Evolutionary conservation across 2,113 vertebrate genomes (phyloP).

Genomic region (Scatophagus argus): DNA sequence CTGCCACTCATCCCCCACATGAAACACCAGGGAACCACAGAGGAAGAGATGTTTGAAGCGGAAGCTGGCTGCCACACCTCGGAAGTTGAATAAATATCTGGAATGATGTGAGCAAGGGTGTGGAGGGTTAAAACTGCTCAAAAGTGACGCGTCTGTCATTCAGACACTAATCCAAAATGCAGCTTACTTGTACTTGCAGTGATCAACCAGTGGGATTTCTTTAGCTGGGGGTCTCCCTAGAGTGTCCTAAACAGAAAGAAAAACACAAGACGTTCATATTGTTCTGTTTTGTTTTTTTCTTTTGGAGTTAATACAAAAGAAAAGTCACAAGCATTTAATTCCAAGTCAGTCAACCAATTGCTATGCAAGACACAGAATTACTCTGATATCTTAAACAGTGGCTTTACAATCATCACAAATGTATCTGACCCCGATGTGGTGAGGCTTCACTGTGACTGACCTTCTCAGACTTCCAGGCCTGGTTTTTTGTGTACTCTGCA

Average conservation of each 20-base stretch:
- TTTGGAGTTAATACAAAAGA: too few species aligned
- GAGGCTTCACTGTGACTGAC: slow-evolving; percentile 71
- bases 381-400: too few species aligned
- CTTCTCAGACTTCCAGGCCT: slow-evolving; percentile 98
- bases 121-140: neutral
- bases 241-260: slow-evolving; percentile 87
- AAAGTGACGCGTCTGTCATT: too few species aligned
- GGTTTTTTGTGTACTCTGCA: slow-evolving; percentile 98
- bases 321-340: too few species aligned
- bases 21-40: slow-evolving; percentile 95
- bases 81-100: slow-evolving; percentile 97
- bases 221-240: slow-evolving; percentile 93
- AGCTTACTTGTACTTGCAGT: slow-evolving; percentile 97
- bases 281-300: too few species aligned
- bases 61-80: slow-evolving; percentile 98
- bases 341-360: neutral
- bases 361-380: neutral
- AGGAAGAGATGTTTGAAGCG: slow-evolving; percentile 98
- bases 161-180: neutral
- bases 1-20: slow-evolving; percentile 94
- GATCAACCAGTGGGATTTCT: slow-evolving; percentile 94
- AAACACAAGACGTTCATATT: neutral
- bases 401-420: too few species aligned
- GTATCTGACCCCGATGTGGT: neutral
- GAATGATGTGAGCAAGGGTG: neutral